Percentiles rank a stretch among this genome's conserved stretches.
phyloP scores from a whole-genome alignment of 2,113 vertebrate genomes.

The Pithys albifrons region DNA sequence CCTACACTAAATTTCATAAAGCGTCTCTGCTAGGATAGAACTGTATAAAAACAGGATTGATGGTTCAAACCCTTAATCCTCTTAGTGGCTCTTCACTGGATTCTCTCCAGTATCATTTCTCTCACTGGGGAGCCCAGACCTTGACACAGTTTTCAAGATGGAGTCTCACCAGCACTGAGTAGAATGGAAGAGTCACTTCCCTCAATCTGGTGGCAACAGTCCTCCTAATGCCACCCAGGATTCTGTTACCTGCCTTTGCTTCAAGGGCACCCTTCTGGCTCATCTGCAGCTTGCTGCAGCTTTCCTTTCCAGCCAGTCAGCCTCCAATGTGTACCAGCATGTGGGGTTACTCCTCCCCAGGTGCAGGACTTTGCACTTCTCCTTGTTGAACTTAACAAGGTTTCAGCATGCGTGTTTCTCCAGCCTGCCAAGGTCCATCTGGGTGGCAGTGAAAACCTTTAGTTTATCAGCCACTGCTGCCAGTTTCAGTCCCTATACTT shows the following conservation, averaged over 20 bases:
- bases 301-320: neutral
- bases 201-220: rapidly evolving
- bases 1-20: neutral
- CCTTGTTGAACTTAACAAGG: neutral
- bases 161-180: neutral
- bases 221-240: neutral
- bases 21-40: neutral
- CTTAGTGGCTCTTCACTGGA: neutral
- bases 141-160: neutral
- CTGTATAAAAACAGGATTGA: neutral
- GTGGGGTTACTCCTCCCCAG: neutral
- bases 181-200: neutral
- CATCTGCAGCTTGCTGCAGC: neutral
- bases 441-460: neutral
- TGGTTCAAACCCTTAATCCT: neutral
- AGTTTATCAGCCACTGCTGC: neutral
- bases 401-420: neutral
- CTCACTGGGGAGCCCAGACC: neutral
- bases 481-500: neutral
- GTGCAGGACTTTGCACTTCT: neutral
- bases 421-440: neutral
- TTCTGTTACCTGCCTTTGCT: neutral
- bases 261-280: neutral
- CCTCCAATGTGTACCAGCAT: neutral
- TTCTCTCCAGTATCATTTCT: neutral